Evolutionary conservation across 64 coral and sea anemone species (phyloP), one percentile per base, ranked within the genome.

Genomic region (Porites australiensis): DNA sequence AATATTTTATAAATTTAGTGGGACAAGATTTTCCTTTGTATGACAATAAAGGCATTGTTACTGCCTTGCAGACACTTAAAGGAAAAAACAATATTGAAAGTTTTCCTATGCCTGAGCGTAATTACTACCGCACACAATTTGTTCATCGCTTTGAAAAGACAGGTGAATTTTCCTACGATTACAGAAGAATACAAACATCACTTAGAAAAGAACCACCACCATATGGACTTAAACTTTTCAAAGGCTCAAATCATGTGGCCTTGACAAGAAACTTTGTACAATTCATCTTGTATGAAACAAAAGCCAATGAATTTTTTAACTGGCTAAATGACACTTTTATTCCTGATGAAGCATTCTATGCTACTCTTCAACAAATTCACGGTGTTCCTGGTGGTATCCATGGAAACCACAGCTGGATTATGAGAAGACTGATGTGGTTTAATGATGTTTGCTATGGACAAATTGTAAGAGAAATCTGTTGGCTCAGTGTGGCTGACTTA

Each of bases 11-110:
- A 10, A 58, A 21, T 43, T 61, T 82, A 16, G 54, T 21, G 48
- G 79, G 79, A 82, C 79, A 82, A 14, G 79, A 82, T 82, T 82
- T 58, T 27, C 79, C 79, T 22, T 50, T 82, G 3, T 82, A 61
- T 54, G 58, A 61, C 13, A 82, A 82, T 55, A 53, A 82, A 0
- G 54, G 55, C 13, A 82, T 82, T 7, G 79, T 82, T 1, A 23
- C 3, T 37, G 79, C 79, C 11, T 27, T 82, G 13, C 53, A 82
- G 55, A 82, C 5, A 54, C 79, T 82, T 14, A 14, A 61, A 19
- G 54, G 54, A 46, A 16, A 47, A 53, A 82, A 82, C 55, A 82
- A 54, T 54, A 82, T 82, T 3, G 79, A 52, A 50, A 59, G 79
- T 61, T 3, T 20, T 22, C 79, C 79, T 2, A 61, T 82, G 79